A percentile compares a stretch with the other conserved stretches of the same genome.
These are phyloP conservation scores for Pristionchus exspectatus DNA, from an alignment of 2,888 invertebrate genomes.

Conservation along the genomic window DNA sequence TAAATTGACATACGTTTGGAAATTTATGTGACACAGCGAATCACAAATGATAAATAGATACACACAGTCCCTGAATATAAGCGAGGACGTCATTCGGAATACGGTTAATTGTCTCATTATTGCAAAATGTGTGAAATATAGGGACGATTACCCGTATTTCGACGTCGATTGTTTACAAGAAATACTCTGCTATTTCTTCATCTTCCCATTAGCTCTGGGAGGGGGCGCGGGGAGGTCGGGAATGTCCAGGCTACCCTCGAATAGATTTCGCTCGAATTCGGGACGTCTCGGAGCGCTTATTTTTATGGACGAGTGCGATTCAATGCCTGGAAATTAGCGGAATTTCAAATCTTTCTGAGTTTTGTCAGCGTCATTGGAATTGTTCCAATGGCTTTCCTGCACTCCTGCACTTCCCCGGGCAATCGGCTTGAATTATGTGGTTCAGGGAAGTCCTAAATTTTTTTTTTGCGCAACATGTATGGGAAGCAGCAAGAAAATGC, in stretches of 20 bases:
- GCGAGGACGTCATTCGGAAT: background rate
- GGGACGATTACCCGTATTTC: too few relatives aligned
- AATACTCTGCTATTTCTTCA: background rate
- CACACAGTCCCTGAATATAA: too few relatives aligned
- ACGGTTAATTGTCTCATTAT: background rate
- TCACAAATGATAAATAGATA: too few relatives aligned
- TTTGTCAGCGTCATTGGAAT: background rate
- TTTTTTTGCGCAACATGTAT: background rate
- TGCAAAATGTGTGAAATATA: too few relatives aligned
- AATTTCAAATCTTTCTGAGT: too few relatives aligned
- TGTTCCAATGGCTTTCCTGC: background rate
- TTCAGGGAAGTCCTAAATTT: too few relatives aligned
- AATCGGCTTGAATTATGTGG: too few relatives aligned
- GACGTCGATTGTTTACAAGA: background rate
- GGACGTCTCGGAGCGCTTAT: background rate
- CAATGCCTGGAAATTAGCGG: background rate
- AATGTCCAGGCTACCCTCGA: conserved; percentile 50
- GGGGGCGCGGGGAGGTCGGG: background rate
- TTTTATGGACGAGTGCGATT: conserved; percentile 18
- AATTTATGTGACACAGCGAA: too few relatives aligned
- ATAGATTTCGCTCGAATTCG: conserved; percentile 46
- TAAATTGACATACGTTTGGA: too few relatives aligned
- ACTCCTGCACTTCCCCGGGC: too few relatives aligned
- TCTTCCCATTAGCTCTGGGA: background rate
- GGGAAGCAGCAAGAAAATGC: background rate